A percentile compares a stretch with the other conserved stretches of the same genome.
Conservation (phyloP, 1,140 invertebrate species). For the Drosophila rhopaloa region DNA sequence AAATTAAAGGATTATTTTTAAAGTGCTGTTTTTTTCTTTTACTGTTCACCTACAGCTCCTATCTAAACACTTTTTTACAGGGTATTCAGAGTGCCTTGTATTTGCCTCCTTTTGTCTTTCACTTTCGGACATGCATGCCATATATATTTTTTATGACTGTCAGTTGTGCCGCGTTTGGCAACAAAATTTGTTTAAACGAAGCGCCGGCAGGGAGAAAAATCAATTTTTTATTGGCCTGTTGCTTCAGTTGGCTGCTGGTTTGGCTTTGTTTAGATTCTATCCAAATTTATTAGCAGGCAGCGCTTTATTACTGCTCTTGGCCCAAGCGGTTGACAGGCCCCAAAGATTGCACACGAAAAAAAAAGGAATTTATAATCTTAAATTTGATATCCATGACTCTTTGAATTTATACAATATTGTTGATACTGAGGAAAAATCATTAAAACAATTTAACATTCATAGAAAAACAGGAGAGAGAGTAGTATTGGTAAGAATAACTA, state of each 20-base stretch:
- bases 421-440: too few relatives aligned
- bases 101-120: not conserved
- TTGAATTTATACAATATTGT: too few relatives aligned
- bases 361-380: not conserved
- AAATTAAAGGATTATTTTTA: too few relatives aligned
- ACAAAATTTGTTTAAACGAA: slow-evolving; percentile 57
- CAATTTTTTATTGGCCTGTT: slow-evolving; percentile 52
- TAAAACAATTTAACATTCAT: not conserved
- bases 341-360: slow-evolving; percentile 1
- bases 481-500: not conserved
- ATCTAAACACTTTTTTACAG: not conserved
- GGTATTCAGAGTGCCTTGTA: not conserved
- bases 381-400: too few relatives aligned
- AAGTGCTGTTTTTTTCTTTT: too few relatives aligned
- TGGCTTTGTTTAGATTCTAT: slow-evolving; percentile 47
- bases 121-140: slow-evolving; percentile 8
- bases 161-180: slow-evolving; percentile 54
- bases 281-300: slow-evolving; percentile 33
- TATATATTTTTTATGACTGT: slow-evolving; percentile 50
- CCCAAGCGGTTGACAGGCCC: slow-evolving; percentile 22
- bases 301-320: slow-evolving; percentile 14
- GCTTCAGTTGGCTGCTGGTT: slow-evolving; percentile 24
- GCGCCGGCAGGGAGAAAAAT: slow-evolving; percentile 14
- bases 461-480: too few relatives aligned
- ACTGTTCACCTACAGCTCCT: too few relatives aligned